phyloP scores from a whole-genome alignment of 2,888 invertebrate genomes.

The Dysmachus trigonus region DNA sequence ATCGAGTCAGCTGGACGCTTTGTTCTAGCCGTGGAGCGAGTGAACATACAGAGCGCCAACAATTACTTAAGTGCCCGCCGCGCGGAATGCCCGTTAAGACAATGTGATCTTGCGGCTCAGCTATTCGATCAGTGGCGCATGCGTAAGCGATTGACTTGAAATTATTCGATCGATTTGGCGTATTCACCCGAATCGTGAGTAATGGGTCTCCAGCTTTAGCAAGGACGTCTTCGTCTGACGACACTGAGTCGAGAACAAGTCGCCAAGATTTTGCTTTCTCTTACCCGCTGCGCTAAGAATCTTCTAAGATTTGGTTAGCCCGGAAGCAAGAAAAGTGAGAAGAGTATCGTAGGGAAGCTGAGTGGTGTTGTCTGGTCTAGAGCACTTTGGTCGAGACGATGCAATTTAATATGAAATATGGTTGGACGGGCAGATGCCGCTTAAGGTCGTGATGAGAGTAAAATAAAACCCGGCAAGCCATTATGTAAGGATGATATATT shows the following conservation, averaged over 20 bases:
- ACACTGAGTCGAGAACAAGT: neutral
- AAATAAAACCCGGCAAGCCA: neutral
- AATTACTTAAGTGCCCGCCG: neutral
- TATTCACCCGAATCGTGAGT: neutral
- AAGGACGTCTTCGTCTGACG: neutral
- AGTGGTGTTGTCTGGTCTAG: neutral
- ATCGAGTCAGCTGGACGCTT: neutral
- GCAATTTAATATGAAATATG: neutral
- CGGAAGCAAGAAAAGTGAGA: neutral
- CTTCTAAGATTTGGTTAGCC: neutral
- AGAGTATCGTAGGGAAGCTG: neutral
- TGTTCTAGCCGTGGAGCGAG: neutral
- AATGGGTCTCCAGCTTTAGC: neutral
- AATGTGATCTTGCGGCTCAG: constrained; percentile 2
- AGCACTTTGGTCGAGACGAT: neutral
- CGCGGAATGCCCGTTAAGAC: neutral
- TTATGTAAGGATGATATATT: neutral
- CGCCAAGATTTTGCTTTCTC: neutral
- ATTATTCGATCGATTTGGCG: constrained; percentile 11
- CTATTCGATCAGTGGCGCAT: constrained; percentile 1
- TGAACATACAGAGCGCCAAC: neutral
- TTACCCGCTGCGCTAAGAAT: neutral
- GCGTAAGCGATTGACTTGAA: constrained; percentile 33
- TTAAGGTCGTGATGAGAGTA: neutral
- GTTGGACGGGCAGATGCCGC: neutral